Conservation (phyloP, 2,888 invertebrate species). For the Terebella lapidaria region DNA sequence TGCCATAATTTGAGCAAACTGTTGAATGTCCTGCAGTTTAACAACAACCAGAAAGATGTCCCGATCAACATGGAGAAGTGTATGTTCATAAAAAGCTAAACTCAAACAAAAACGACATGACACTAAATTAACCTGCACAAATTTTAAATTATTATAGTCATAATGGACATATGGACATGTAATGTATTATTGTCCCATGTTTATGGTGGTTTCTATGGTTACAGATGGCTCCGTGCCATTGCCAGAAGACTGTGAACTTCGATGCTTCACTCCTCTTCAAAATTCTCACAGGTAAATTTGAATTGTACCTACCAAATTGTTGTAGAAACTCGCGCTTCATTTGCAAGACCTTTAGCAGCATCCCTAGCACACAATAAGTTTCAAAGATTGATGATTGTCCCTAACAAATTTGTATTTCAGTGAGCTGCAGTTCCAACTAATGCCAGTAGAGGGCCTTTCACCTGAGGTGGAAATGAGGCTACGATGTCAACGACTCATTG, state of each 20-base stretch:
- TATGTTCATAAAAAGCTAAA: conserved; percentile 55
- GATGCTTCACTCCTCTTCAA: conserved; percentile 72
- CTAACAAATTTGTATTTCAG: too few species aligned
- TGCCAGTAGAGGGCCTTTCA: conserved; percentile 29
- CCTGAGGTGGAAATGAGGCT: conserved; percentile 39
- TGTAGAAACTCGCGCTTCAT: too few species aligned
- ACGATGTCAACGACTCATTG: conserved; percentile 45
- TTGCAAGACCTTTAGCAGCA: too few species aligned
- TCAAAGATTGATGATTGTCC: too few species aligned
- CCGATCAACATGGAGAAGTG: conserved; percentile 58
- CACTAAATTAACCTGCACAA: conserved; percentile 10
- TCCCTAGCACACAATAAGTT: too few species aligned
- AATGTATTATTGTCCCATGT: too few species aligned
- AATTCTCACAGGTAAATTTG: conserved; percentile 46
- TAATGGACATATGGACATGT: neutral
- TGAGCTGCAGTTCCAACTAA: conserved; percentile 35
- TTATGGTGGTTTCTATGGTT: conserved; percentile 9
- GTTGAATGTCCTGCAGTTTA: conserved; percentile 63
- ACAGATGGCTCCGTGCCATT: conserved; percentile 58
- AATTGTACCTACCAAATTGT: too few species aligned
- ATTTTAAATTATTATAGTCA: too few species aligned
- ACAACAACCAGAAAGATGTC: conserved; percentile 14
- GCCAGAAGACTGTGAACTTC: conserved; percentile 73
- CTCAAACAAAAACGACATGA: too few species aligned
- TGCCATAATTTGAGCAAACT: conserved; percentile 75